Evolutionary conservation across 2,888 invertebrate species (phyloP).

Genomic region (Melieria omissa): DNA sequence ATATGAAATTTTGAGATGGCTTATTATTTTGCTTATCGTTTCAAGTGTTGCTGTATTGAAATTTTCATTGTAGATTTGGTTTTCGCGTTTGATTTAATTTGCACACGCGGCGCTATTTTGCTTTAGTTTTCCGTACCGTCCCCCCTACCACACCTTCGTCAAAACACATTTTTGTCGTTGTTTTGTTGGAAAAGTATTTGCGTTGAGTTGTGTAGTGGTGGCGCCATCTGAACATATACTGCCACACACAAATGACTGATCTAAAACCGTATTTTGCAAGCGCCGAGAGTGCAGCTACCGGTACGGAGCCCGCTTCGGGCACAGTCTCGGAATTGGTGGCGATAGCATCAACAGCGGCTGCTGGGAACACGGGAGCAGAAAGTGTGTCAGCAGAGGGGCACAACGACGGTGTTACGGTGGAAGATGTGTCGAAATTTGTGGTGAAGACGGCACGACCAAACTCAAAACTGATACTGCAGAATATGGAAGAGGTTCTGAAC

Average conservation of each 20-base stretch:
- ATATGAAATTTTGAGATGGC: neutral
- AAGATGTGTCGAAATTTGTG: constrained; percentile 46
- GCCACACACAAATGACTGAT: constrained; percentile 56
- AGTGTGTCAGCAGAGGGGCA: neutral
- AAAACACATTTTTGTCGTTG: neutral
- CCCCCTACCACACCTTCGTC: neutral
- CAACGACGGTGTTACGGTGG: neutral
- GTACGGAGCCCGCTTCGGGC: constrained; percentile 34
- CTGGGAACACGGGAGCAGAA: neutral
- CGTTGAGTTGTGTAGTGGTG: neutral
- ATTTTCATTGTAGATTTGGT: constrained; percentile 2
- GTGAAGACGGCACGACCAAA: constrained; percentile 59
- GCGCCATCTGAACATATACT: neutral
- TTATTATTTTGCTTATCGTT: neutral
- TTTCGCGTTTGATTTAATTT: neutral
- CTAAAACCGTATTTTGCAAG: constrained; percentile 55
- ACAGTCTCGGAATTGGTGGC: constrained; percentile 5
- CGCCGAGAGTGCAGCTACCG: constrained; percentile 41
- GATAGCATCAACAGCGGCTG: neutral
- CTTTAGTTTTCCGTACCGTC: neutral
- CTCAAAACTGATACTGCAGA: constrained; percentile 62
- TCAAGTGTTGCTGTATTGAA: neutral
- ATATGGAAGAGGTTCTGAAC: constrained; percentile 65
- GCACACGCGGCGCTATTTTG: neutral
- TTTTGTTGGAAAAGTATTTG: neutral